A percentile compares a stretch with the other conserved stretches of the same genome.
phyloP scores from a whole-genome alignment of 2,797 vertebrate species.

The Myotis myotis region DNA sequence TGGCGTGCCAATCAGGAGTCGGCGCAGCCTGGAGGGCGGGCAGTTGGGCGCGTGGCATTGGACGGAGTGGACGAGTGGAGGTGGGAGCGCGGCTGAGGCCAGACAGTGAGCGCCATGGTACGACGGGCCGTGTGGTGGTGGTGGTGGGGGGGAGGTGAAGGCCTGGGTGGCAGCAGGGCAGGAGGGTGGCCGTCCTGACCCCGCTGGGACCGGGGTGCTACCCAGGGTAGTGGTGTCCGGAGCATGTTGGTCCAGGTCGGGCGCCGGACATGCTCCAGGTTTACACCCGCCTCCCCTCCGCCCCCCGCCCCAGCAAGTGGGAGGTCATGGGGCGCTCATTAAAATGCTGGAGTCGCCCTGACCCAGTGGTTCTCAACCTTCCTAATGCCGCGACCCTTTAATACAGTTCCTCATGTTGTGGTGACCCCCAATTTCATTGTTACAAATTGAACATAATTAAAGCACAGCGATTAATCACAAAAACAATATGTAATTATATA shows the following conservation, averaged over 20 bases:
- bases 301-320: too few species aligned
- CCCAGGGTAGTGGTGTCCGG: neutral
- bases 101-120: neutral
- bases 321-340: too few species aligned
- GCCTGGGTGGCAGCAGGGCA: neutral
- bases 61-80: too few species aligned
- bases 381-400: too few species aligned
- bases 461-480: too few species aligned
- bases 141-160: too few species aligned
- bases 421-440: too few species aligned
- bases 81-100: accelerated
- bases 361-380: too few species aligned
- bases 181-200: neutral
- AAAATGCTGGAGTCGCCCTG: too few species aligned
- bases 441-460: too few species aligned
- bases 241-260: neutral
- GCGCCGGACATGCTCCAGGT: accelerated
- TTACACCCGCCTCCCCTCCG: neutral
- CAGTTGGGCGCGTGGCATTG: neutral
- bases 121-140: accelerated
- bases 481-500: too few species aligned
- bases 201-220: accelerated
- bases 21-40: accelerated
- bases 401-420: too few species aligned
- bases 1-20: neutral